These are phyloP conservation scores for Beris morrisii DNA, from an alignment of 2,888 invertebrate genomes.

Conservation along the genomic window DNA sequence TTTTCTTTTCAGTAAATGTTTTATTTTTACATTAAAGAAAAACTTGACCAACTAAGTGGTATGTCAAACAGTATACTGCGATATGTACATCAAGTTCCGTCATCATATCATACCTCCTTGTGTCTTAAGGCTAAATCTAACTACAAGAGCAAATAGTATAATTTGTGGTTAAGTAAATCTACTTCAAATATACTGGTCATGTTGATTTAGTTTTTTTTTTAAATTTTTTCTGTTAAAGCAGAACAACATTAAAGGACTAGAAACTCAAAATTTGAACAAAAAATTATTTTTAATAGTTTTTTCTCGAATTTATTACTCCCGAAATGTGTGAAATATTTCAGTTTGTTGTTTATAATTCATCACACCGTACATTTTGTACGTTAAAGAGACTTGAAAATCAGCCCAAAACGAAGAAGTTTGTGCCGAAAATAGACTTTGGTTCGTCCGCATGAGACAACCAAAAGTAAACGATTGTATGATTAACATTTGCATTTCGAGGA, in stretches of 20 bases:
- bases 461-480: neutral
- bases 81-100: neutral
- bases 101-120: neutral
- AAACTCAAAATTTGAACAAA: constrained; percentile 2
- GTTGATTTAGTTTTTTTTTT: too few species aligned
- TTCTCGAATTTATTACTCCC: neutral
- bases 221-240: neutral
- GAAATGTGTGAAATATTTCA: constrained; percentile 24
- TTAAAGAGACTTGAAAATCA: neutral
- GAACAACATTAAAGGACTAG: neutral
- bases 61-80: constrained; percentile 7
- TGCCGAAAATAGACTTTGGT: neutral
- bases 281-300: neutral
- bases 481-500: constrained; percentile 6
- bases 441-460: neutral
- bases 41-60: constrained; percentile 11
- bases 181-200: neutral
- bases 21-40: neutral
- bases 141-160: neutral
- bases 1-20: constrained; percentile 7
- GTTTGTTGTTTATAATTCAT: neutral
- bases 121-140: constrained; percentile 17
- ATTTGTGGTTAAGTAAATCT: constrained; percentile 8
- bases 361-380: too few species aligned
- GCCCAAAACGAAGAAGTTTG: neutral